These are phyloP conservation scores for Nemopilema nomurai DNA, from an alignment of 30 jellyfish, hydroid and myxozoan genomes.

Conservation along the genomic window DNA sequence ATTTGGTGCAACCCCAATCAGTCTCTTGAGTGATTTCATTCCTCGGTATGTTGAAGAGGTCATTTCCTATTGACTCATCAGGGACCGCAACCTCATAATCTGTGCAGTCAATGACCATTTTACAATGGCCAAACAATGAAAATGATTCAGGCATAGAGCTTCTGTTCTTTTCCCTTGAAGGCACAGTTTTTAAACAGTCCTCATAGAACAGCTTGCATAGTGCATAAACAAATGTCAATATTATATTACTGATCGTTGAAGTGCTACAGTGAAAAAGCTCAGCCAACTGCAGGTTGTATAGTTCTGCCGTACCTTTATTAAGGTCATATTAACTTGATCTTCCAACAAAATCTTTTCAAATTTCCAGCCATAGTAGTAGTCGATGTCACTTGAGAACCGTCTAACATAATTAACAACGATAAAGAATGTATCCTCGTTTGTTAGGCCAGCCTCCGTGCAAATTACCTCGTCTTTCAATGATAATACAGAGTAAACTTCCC, in stretches of 20 bases:
- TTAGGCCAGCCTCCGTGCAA: neutral
- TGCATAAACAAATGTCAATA: neutral
- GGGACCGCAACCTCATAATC: constrained; percentile 31
- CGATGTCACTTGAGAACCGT: neutral
- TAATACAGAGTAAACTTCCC: neutral
- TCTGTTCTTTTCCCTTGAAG: neutral
- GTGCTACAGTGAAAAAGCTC: neutral
- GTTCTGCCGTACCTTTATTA: neutral
- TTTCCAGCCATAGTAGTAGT: neutral
- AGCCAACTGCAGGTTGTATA: no score
- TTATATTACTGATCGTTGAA: neutral
- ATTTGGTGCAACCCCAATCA: constrained; percentile 58
- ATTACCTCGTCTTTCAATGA: neutral
- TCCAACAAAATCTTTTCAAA: neutral
- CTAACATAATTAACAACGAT: neutral
- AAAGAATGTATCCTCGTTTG: neutral
- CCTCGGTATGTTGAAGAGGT: neutral
- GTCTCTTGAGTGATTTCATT: constrained; percentile 30
- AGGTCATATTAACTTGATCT: neutral
- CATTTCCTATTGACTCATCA: neutral
- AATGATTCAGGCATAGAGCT: neutral
- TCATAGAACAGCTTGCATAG: neutral
- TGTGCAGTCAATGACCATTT: constrained; percentile 31
- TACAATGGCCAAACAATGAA: constrained; percentile 33
- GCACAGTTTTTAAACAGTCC: neutral